Evolutionary conservation across 2,797 vertebrate genomes (phyloP).

Genomic region (Myotis vivesi): DNA sequence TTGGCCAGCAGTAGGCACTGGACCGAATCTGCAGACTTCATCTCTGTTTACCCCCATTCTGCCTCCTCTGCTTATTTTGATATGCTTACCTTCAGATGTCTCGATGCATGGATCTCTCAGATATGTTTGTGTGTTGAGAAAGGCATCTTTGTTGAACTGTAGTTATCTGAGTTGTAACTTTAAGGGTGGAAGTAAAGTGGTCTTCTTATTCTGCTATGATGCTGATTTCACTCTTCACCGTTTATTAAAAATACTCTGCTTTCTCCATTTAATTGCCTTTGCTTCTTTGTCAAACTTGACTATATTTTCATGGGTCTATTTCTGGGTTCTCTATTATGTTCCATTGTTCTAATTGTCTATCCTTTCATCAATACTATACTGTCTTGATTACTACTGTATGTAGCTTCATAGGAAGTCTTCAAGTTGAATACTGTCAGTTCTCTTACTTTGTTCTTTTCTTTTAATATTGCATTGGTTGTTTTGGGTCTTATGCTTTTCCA

Average conservation of each 20-base stretch:
- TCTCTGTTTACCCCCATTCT: not conserved
- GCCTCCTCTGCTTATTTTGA: not conserved
- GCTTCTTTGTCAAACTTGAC: not conserved
- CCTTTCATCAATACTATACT: not conserved
- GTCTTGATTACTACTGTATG: not conserved
- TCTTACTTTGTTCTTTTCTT: not conserved
- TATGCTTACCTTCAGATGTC: not conserved
- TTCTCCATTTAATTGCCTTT: not conserved
- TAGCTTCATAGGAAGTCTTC: not conserved
- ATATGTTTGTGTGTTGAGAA: not conserved
- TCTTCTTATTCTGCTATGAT: not conserved
- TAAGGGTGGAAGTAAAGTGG: not conserved
- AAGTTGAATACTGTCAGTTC: not conserved
- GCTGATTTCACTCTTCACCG: not conserved
- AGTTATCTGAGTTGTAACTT: not conserved
- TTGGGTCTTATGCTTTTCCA: not conserved
- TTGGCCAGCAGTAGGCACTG: not conserved
- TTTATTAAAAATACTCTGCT: not conserved
- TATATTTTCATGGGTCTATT: not conserved
- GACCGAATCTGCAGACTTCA: not conserved
- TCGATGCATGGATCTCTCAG: not conserved
- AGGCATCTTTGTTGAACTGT: not conserved
- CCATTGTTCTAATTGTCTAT: not conserved
- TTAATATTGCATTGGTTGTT: not conserved
- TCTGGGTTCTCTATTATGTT: not conserved